Percentiles rank a stretch among this genome's conserved stretches.
These are phyloP conservation scores for Dryadula phaetusa DNA, from an alignment of 2,888 invertebrate species.

Conservation along the genomic window DNA sequence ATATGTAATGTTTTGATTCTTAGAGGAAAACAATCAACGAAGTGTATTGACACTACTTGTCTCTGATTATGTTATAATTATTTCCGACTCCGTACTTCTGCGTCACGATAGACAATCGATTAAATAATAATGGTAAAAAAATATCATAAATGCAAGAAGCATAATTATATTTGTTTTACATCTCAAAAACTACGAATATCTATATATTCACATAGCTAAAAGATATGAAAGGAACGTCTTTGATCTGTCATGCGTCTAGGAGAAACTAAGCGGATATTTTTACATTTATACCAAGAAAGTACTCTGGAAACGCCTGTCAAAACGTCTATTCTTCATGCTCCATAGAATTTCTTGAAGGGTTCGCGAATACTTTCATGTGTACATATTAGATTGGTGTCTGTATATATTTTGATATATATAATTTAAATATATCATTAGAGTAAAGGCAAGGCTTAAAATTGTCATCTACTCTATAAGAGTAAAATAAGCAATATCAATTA, in stretches of 20 bases:
- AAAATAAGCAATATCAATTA: too few relatives aligned
- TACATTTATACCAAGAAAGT: constrained; percentile 5
- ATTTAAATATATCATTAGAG: too few relatives aligned
- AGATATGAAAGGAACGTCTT: constrained; percentile 9
- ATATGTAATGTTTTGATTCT: too few relatives aligned
- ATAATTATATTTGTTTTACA: neutral
- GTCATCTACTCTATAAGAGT: too few relatives aligned
- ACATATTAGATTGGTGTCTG: neutral
- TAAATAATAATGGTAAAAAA: too few relatives aligned
- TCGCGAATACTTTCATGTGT: neutral
- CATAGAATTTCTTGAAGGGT: neutral
- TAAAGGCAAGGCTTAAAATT: too few relatives aligned
- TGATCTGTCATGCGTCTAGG: constrained; percentile 15
- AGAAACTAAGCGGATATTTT: constrained; percentile 14
- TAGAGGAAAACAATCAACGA: too few relatives aligned
- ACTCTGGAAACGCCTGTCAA: constrained; percentile 14
- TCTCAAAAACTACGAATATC: neutral
- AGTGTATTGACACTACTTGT: too few relatives aligned
- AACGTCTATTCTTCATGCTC: constrained; percentile 13
- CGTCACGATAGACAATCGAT: too few relatives aligned
- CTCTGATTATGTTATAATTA: too few relatives aligned
- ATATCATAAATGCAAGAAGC: neutral
- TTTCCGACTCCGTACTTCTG: too few relatives aligned
- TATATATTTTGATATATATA: too few relatives aligned
- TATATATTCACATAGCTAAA: constrained; percentile 11